Base-by-base conservation (phyloP, 1,140 invertebrate species). In the Anastatus disparis region DNA sequence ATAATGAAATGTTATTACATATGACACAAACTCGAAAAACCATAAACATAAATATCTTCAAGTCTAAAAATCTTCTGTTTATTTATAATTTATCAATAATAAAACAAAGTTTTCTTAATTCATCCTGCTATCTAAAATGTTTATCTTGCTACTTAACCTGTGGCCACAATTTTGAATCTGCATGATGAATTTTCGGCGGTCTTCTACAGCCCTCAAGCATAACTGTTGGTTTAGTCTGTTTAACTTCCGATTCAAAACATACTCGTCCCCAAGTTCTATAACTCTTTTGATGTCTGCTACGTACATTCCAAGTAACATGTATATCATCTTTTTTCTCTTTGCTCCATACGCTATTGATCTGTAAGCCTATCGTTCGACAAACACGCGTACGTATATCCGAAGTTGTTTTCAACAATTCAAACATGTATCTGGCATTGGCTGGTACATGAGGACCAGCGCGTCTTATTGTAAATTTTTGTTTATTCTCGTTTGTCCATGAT, bases 151-250 rank as follows among this genome's bases (percentile, higher is more conserved):
- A n/a, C n/a, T n/a, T n/a, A n/a, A 71, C 70, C 52, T 52, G 24
- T 0, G 70, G 70, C 70, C 70, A 71, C 0, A 63, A 3, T 6
- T 71, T 71, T 10, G 15, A 8, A 6, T 67, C 55, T 53, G 75
- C 76, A 4, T 72, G 80, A 31, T 77, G 55, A 1, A 10, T 8
- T 7, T 63, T 84, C 69, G 10, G 86, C 79, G 85, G 82, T 15
- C 87, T 84, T 81, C 88, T 87, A 0, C 89, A 89, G 3, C 92
- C 91, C 81, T 94, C 91, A 1, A 95, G 79, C 8, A 92, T 73
- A 0, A 93, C 87, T 9, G 91, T 91, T 59, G 70, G 29, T 22
- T 71, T 71, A 0, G n/a, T 89, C 87, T 0, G 88, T 78, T 81
- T 72, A 6, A 3, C 40, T 13, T 67, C 70, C 1, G 56, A 61